Base-by-base conservation (phyloP, 1,140 invertebrate species). In the Diprion similis region DNA sequence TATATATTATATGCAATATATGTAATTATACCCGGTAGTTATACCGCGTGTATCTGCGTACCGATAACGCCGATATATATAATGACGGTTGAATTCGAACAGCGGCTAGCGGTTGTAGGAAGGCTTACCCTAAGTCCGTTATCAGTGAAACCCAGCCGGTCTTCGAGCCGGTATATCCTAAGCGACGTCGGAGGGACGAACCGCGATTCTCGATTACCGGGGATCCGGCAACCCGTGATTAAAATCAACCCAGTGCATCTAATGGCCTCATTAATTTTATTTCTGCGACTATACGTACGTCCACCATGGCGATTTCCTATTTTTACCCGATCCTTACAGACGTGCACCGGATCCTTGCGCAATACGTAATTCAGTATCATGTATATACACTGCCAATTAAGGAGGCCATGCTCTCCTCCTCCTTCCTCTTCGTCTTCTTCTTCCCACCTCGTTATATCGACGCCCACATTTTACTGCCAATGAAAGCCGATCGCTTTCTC, bases 61-160 rank as follows among this genome's bases (percentile, higher is more conserved):
- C 51, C 51, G 51, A 59, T 59, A 59, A 13, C n/a, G 4, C 51
- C 51, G 51, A 59, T 59, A 59, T 37, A 37, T 59, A 59, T 59
- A 59, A 59, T 59, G 51, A 59, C 4, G 51, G 51, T 59, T 59
- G 51, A 59, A 59, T 59, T 59, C n/a, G 51, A 59, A 59, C 51
- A 59, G 51, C n/a, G 51, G 51, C 51, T 59, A 15, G 51, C 51
- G 51, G 51, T 59, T 59, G 51, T 59, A 15, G 6, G 51, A 59
- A 59, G 51, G 51, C 51, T 59, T 59, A 59, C 51, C 51, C 51
- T 59, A 59, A 59, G 51, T 59, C 51, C 51, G 51, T 59, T 59
- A 59, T 59, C 51, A 59, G 51, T 59, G 51, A 59, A 59, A 59
- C 51, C 51, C 51, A 59, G 51, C 51, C 51, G 51, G 51, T 59